Evolutionary conservation across 2,888 invertebrate genomes (phyloP), one percentile per base, ranked within the genome.

Genomic region (Hecatera dysodea): DNA sequence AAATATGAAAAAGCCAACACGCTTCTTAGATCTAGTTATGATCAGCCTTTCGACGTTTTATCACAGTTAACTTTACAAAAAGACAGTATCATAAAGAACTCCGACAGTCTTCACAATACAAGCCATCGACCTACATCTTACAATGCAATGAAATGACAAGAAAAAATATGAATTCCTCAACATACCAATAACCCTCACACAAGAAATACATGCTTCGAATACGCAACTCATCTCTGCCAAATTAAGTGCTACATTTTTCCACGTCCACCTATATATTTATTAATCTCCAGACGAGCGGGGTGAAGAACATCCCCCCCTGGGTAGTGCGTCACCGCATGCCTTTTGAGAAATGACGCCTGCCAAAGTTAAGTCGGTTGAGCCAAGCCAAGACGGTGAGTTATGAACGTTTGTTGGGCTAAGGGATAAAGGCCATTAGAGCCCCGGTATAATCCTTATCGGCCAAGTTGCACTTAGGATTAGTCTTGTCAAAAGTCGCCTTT

Each of bases 291-390:
- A 82, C 72, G 83, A 67, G 79, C 62, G 80, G 72, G 80, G 80
- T 79, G 81, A 79, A 56, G 83, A 87, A 86, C 72, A 72, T 46
- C 48, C 74, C 74, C 72, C 72, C 66, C n/a, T 78, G 84, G 87
- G 89, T 89, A 88, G 91, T 90, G 92, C 94, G 93, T 94, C 95
- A 93, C 92, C 93, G 93, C 92, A 91, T 94, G 94, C 93, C 94
- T 93, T 94, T 94, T 96, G 96, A 96, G 96, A 95, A 96, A 96
- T 95, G 95, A 96, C 94, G 95, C 90, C 95, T 95, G 95, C 95
- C 95, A 95, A 95, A 95, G 94, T 93, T 95, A 95, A 95, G 95
- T 95, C 95, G 95, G 93, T 94, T 94, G 94, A 95, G 95, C 94
- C 93, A 93, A 93, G 93, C 89, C 90, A 89, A 93, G 94, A 93